Base-by-base conservation (phyloP, 1,140 invertebrate genomes). In the Radopholus similis region DNA sequence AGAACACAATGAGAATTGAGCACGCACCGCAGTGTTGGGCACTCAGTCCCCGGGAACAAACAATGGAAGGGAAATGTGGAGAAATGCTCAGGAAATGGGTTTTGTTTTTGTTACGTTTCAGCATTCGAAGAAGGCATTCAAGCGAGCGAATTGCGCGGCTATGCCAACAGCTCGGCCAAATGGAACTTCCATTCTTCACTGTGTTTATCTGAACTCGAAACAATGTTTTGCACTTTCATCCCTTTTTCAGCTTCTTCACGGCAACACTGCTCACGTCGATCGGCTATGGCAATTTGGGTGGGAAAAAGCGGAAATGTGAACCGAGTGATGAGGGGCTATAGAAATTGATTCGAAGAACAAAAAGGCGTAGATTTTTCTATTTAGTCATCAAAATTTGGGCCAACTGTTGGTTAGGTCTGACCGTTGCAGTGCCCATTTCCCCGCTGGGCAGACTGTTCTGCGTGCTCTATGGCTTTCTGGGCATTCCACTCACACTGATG, bases 101-200 rank as follows among this genome's bases (percentile, higher is more conserved):
- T 9, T 47, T 15, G 30, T 47, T 32, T 47, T 21, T 21, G 23
- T 30, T n/a, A n/a, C 15, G n/a, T 60, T 60, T 18, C 15, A 62
- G 59, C 59, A 21, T 62, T 62, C 18, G 59, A 68, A 42, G 23
- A 68, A 51, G 37, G 51, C 44, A 44, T 54, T 40, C 64, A 44
- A 32, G 47, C 71, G 38, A 53, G 37, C 15, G 71, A 74, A 63
- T 26, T 75, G 38, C 11, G n/a, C 15, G 21, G 23, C 2, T 51
- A 56, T 40, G 55, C 28, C 13, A 70, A 65, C n/a, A 42, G 11
- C 13, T 37, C 21, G 38, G 32, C 70, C n/a, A 74, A 77, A 64
- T 75, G 73, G 73, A 75, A 63, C 32, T 75, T 77, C 66, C 73
- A 75, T 21, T 74, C 73, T 0, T 74, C 73, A 26, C 57, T 77